Percentiles rank a stretch among this genome's conserved stretches.
Evolutionary conservation across 2,888 invertebrate genomes (phyloP).

Genomic region (Dasypolia templi): DNA sequence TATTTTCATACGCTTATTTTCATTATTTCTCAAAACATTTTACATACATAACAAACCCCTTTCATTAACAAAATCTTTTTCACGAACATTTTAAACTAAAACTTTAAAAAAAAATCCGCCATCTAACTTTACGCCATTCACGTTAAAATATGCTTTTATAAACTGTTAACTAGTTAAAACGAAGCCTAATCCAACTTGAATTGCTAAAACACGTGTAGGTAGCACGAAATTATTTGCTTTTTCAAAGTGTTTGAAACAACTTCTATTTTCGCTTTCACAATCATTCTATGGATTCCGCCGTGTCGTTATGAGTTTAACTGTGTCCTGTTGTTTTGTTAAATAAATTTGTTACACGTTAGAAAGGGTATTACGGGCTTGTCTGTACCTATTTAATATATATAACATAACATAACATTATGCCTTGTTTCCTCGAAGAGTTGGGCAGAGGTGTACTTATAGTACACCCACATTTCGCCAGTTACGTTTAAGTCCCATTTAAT

Average conservation of each 20-base stretch:
- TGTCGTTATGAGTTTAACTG: constrained; percentile 5
- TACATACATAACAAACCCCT: neutral
- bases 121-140: constrained; percentile 15
- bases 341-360: constrained; percentile 1
- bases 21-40: neutral
- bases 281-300: constrained; percentile 15
- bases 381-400: neutral
- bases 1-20: neutral
- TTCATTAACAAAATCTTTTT: constrained; percentile 2
- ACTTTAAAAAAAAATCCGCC: constrained; percentile 3
- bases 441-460: too few relatives aligned
- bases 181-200: constrained; percentile 40
- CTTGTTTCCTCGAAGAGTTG: too few relatives aligned
- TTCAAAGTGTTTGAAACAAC: constrained; percentile 37
- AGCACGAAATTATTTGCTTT: constrained; percentile 35
- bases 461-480: too few relatives aligned
- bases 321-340: constrained; percentile 5
- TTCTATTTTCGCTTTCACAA: constrained; percentile 35
- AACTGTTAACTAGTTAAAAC: constrained; percentile 52
- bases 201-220: constrained; percentile 51
- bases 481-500: too few relatives aligned
- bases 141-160: constrained; percentile 44
- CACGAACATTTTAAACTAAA: constrained; percentile 1
- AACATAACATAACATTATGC: too few relatives aligned
- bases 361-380: neutral